Conservation (phyloP, 2,113 vertebrate genomes). For the Calyptommatus sinebrachiatus region DNA sequence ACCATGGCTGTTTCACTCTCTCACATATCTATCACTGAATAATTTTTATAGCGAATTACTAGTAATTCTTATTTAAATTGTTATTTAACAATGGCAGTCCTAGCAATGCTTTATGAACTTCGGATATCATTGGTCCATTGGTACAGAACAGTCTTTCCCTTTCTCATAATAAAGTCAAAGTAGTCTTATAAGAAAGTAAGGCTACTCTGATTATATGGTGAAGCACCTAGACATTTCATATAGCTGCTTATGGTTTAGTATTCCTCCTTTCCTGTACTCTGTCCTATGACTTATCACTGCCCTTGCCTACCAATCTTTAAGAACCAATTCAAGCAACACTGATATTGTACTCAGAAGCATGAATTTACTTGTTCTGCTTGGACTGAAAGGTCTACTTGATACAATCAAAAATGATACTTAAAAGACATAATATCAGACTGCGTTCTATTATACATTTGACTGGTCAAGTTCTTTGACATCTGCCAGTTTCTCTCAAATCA, state of each 20-base stretch:
- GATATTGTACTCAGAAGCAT: neutral
- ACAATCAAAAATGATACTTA: neutral
- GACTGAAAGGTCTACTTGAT: neutral
- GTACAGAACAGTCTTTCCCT: neutral
- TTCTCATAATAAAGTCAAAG: neutral
- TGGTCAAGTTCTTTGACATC: neutral
- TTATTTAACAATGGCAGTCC: neutral
- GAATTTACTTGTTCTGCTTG: neutral
- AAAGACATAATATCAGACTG: neutral
- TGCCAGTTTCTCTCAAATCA: neutral
- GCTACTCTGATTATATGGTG: conserved; percentile 16
- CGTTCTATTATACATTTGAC: neutral
- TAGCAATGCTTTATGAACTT: neutral
- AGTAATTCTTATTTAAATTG: neutral
- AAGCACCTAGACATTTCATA: conserved; percentile 1
- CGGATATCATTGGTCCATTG: neutral
- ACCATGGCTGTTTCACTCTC: neutral
- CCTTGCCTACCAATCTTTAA: conserved; percentile 9
- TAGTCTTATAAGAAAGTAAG: neutral
- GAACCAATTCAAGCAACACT: neutral
- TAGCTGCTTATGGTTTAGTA: neutral
- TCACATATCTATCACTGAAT: neutral
- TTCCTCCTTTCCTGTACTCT: neutral
- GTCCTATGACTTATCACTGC: neutral
- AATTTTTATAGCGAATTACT: neutral